Base-by-base conservation (phyloP, 2,797 vertebrate species). In the Anniella stebbinsi region DNA sequence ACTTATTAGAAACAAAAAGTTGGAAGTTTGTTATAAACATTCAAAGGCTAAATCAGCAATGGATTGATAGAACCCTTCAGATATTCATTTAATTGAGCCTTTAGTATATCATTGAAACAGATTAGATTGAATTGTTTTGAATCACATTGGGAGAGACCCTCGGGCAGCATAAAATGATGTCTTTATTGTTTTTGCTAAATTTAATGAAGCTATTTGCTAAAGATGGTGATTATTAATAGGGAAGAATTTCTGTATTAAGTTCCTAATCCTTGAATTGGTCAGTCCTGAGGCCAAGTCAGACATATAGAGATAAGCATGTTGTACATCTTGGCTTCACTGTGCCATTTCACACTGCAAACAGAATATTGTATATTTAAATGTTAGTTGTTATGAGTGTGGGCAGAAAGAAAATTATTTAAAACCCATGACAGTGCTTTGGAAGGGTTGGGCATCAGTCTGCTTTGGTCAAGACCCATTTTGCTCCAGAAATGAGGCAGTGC, bases 1-100 rank as follows among this genome's bases (percentile, higher is more conserved):
- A 38, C 17, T 9, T 30, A 70, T 89, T 87, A 92, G 77, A 93
- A 95, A 80, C 21, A 28, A 72, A 91, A 21, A 88, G 92, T 90
- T 45, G 51, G 92, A 93, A 76, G 21, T 11, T 93, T 48, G n/a
- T 89, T 95, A 91, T 86, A 28, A 92, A 95, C 95, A 90, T 80
- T 73, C 85, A 69, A 28, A 87, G 89, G 41, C 73, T 88, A 86
- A 93, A 84, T 90, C 48, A 88, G 88, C 90, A 36, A 77, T 82
- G 13, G 11, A 93, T 91, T 92, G 90, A 86, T 85, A 91, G 23
- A 84, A 92, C 69, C 91, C 70, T 90, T 93, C 30, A 94, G 78
- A 15, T 77, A 91, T 93, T 93, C 54, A 91, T 90, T 89, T 94
- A 91, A 88, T 70, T 80, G 77, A 94, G 94, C 88, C 15, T 88